Evolutionary conservation across 2,797 vertebrate genomes (phyloP).

Genomic region (Gymnoscopelus microlampas): DNA sequence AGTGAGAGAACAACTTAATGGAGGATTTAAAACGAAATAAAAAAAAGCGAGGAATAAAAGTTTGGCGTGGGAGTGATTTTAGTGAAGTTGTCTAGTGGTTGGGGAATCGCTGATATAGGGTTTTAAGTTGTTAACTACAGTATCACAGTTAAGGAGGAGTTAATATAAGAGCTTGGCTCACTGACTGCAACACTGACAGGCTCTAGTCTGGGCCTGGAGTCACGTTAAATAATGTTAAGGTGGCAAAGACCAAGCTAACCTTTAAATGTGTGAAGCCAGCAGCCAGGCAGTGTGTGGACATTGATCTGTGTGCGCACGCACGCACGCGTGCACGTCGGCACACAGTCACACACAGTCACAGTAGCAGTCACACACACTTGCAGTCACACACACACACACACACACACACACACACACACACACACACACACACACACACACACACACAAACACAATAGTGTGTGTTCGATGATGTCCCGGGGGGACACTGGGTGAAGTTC

Average conservation of each 20-base stretch:
- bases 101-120: no score
- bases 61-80: no score
- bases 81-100: no score
- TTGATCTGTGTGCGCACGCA: conserved; percentile 6
- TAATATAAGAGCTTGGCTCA: background rate
- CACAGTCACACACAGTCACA: conserved; percentile 17
- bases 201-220: background rate
- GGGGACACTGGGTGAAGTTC: conserved; percentile 42
- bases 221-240: background rate
- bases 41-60: no score
- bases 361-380: conserved; percentile 16
- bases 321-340: conserved; percentile 19
- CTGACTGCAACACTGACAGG: background rate
- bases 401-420: no score
- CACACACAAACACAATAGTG: background rate
- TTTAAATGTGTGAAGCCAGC: conserved; percentile 10
- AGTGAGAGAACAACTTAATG: no score
- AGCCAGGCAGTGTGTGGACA: background rate
- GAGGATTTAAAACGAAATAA: no score
- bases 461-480: conserved; percentile 29
- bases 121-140: background rate
- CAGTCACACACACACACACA: conserved; percentile 12
- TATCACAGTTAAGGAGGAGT: background rate
- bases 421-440: background rate
- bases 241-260: conserved; percentile 23